Percentiles rank a stretch among this genome's conserved stretches.
Evolutionary conservation across 1,140 invertebrate species (phyloP).

Genomic region (Metaphire vulgaris): DNA sequence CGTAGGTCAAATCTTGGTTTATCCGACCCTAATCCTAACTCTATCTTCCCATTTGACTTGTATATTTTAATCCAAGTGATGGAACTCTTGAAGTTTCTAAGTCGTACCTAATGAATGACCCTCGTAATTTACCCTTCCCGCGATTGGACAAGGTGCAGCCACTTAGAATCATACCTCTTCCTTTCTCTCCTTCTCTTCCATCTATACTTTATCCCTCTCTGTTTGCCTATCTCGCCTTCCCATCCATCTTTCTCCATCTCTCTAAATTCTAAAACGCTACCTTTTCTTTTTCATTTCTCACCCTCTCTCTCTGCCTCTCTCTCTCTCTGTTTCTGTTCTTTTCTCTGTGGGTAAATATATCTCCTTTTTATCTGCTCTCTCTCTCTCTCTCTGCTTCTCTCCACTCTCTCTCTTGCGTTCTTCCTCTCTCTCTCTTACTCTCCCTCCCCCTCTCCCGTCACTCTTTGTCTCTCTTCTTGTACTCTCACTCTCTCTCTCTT

Average conservation of each 20-base stretch:
- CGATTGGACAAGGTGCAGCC: too few species aligned
- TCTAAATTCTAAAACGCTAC: not conserved
- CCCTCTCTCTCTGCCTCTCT: not conserved
- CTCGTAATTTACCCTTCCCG: too few species aligned
- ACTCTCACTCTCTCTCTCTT: conserved; percentile 4
- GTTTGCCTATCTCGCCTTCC: too few species aligned
- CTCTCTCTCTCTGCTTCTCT: conserved; percentile 20
- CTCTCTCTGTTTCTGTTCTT: conserved; percentile 8
- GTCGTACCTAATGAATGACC: too few species aligned
- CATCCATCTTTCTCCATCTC: not conserved
- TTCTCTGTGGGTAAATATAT: conserved; percentile 10
- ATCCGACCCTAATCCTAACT: too few species aligned
- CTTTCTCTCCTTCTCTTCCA: not conserved
- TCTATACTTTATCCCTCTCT: too few species aligned
- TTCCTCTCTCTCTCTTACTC: conserved; percentile 11
- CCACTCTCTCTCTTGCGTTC: conserved; percentile 14
- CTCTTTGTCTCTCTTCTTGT: not conserved
- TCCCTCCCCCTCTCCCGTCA: not conserved
- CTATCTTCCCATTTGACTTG: too few species aligned
- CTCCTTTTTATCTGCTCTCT: conserved; percentile 16
- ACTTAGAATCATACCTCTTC: not conserved
- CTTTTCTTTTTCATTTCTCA: not conserved
- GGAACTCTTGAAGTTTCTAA: too few species aligned
- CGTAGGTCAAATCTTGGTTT: too few species aligned
- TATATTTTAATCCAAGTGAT: too few species aligned